Evolutionary conservation across 2,113 vertebrate species (phyloP), one percentile per base, ranked within the genome.

Genomic region (Pardalotus punctatus): DNA sequence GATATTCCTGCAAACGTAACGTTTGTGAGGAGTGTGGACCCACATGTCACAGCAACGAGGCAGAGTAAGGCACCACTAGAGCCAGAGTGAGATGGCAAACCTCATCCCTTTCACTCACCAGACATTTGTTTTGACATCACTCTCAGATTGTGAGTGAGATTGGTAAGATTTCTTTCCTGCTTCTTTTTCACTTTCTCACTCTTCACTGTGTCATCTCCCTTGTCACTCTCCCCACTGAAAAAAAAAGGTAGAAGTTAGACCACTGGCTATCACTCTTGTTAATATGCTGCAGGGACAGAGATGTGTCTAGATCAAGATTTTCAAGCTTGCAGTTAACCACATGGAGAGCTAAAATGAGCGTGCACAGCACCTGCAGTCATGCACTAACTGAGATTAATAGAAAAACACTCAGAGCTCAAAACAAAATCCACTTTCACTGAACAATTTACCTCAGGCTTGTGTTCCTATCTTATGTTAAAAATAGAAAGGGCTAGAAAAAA

Each of bases 361-460:
- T 28, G 21, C 14, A 57, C 19, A 78, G 12, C 27, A 81, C 47
- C 47, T 11, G 9, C 43, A 73, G 40, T 56, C 38, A 60, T 35
- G 16, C 42, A 43, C 12, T 65, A 53, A 61, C 12, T 70, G 53
- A 78, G 60, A 73, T 38, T 74, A 38, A 81, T 14, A 92, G 58
- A 62, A 81, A 80, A 94, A 67, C 16, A 84, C 35, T 57, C 43
- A 57, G 36, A 57, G 7, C 19, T 80, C 76, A 79, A 92, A 97
- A 65, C 14, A 94, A 94, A 67, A 53, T 60, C 65, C 57, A 36
- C 4, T 29, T 74, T 36, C 28, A 38, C 27, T 36, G 73, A 73
- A 56, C 27, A 58, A 10, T 24, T 31, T 70, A 62, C 54, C 33
- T 27, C 29, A 12, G 51, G 27, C 33, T 90, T 76, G 65, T 79